phyloP scores from a whole-genome alignment of 2,888 invertebrate genomes.

The Drosophila nr. perissopoda region DNA sequence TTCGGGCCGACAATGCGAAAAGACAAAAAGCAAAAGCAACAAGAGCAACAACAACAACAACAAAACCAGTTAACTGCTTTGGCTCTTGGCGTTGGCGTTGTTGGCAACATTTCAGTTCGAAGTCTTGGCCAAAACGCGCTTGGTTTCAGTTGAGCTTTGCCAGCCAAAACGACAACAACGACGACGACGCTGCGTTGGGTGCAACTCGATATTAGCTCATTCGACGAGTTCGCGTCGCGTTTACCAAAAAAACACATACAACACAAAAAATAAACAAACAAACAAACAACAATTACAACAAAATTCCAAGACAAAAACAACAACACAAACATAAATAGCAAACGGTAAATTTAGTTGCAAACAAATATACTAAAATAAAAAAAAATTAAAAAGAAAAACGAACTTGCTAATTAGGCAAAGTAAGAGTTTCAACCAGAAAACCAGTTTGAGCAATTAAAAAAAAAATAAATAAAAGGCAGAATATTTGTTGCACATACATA shows the following conservation, averaged over 20 bases:
- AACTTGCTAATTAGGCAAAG: slow-evolving; percentile 57
- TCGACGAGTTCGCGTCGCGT: slow-evolving; percentile 68
- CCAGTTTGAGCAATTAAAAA: slow-evolving; percentile 40
- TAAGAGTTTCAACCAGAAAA: slow-evolving; percentile 31
- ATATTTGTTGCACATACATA: slow-evolving; percentile 19
- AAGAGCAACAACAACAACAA: slow-evolving; percentile 1
- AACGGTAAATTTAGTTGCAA: slow-evolving; percentile 50
- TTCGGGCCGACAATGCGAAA: slow-evolving; percentile 59
- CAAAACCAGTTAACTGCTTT: slow-evolving; percentile 68
- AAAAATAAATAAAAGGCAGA: slow-evolving; percentile 19
- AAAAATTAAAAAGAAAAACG: slow-evolving; percentile 12
- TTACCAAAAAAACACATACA: slow-evolving; percentile 23
- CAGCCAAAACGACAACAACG: slow-evolving; percentile 72
- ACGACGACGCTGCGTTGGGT: slow-evolving; percentile 77
- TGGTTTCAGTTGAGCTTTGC: slow-evolving; percentile 82
- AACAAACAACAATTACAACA: slow-evolving; percentile 19
- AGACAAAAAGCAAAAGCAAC: slow-evolving; percentile 20
- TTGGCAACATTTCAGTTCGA: slow-evolving; percentile 8
- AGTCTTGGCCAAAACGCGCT: slow-evolving; percentile 40
- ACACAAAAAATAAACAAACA: slow-evolving; percentile 23
- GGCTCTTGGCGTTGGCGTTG: slow-evolving; percentile 41
- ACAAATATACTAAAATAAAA: slow-evolving; percentile 24
- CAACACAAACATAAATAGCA: slow-evolving; percentile 38
- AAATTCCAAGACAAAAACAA: slow-evolving; percentile 30
- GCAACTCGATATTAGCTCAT: slow-evolving; percentile 56